phyloP scores from a whole-genome alignment of 37 sponge, comb jelly and placozoan species.

The Aphrocallistes beatrix region DNA sequence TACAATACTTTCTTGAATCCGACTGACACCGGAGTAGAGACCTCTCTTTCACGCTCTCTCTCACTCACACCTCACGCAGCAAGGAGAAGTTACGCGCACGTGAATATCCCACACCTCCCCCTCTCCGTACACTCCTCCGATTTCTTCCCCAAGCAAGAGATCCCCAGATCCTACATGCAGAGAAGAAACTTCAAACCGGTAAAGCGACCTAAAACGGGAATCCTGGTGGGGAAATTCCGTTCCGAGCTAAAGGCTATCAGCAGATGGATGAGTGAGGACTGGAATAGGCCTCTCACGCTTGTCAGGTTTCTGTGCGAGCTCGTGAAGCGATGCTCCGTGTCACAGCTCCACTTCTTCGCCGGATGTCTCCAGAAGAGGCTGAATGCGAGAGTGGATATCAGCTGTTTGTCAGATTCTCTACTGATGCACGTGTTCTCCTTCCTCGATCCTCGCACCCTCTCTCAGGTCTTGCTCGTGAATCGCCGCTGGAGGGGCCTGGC shows the following conservation, averaged over 20 bases:
- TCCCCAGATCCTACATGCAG: neutral
- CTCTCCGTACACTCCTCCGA: neutral
- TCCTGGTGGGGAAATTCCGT: neutral
- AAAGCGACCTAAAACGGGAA: neutral
- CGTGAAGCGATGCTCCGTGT: neutral
- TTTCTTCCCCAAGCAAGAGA: neutral
- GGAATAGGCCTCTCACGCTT: neutral
- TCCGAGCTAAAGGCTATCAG: neutral
- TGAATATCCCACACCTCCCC: neutral
- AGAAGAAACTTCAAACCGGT: neutral
- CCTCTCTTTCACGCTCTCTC: neutral
- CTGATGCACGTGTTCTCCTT: neutral
- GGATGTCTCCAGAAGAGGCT: neutral
- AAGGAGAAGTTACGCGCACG: neutral
- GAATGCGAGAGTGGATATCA: neutral
- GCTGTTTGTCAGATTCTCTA: neutral
- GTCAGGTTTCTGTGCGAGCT: neutral
- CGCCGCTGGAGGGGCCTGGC: neutral
- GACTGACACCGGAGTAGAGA: neutral
- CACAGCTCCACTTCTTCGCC: neutral
- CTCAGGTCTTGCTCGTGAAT: neutral
- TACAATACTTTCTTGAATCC: neutral
- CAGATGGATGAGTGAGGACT: neutral
- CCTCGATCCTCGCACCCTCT: neutral
- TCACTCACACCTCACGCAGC: neutral